phyloP scores from a whole-genome alignment of 2,113 vertebrate genomes.

The Tor tambroides region DNA sequence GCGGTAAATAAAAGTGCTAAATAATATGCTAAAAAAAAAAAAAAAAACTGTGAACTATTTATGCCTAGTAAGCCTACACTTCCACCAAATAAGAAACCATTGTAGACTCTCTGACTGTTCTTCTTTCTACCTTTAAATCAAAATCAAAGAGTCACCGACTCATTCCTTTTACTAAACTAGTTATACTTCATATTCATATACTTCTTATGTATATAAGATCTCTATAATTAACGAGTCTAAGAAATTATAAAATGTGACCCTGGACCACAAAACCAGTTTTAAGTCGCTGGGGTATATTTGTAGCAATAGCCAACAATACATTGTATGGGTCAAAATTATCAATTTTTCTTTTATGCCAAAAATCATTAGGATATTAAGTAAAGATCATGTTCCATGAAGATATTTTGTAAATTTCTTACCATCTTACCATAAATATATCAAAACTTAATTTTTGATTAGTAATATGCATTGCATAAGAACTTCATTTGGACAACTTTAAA shows the following conservation, averaged over 20 bases:
- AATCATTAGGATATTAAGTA: too few relatives aligned
- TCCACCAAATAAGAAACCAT: background rate
- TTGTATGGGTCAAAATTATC: too few relatives aligned
- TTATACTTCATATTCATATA: background rate
- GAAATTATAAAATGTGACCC: background rate
- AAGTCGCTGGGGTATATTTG: too few relatives aligned
- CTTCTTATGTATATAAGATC: background rate
- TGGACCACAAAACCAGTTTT: too few relatives aligned
- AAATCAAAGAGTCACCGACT: background rate
- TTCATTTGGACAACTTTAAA: too few relatives aligned
- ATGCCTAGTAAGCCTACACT: background rate
- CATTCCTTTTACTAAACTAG: background rate
- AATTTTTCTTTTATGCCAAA: too few relatives aligned
- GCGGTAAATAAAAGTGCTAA: constrained; percentile 31
- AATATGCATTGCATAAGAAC: too few relatives aligned
- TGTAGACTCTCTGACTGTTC: background rate
- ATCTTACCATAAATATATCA: too few relatives aligned
- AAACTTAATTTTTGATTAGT: too few relatives aligned
- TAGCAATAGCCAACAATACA: too few relatives aligned
- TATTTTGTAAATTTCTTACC: too few relatives aligned
- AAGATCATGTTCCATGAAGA: too few relatives aligned
- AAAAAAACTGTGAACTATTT: background rate
- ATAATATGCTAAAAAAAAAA: background rate
- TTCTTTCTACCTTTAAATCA: background rate
- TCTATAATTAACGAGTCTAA: background rate